phyloP scores from a whole-genome alignment of 2,113 vertebrate genomes.

The Vireo altiloquus region DNA sequence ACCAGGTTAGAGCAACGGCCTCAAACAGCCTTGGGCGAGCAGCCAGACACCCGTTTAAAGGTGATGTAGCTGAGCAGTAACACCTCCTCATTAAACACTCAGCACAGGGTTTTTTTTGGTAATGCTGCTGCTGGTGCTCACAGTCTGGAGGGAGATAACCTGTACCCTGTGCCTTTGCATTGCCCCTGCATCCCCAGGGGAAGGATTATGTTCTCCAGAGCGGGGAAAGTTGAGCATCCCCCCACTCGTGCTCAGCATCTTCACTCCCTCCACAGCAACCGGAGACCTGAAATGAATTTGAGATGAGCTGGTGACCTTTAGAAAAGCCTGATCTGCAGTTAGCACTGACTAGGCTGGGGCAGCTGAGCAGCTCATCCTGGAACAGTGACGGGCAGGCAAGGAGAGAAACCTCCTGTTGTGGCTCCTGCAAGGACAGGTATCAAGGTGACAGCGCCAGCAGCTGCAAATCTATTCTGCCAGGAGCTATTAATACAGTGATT shows the following conservation, averaged over 20 bases:
- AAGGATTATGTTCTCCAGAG: background rate
- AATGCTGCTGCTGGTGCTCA: background rate
- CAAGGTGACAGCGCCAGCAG: background rate
- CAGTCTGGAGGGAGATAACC: background rate
- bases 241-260: background rate
- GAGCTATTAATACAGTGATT: background rate
- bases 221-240: background rate
- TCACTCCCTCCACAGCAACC: background rate
- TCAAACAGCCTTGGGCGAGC: fast-evolving
- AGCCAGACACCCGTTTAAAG: background rate
- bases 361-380: background rate
- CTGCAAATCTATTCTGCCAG: background rate
- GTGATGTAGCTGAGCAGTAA: background rate
- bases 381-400: fast-evolving
- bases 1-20: background rate
- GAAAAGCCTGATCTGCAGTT: background rate
- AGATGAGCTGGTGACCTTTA: background rate
- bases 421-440: background rate
- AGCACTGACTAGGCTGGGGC: background rate
- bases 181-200: fast-evolving
- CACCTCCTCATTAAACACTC: background rate
- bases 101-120: fast-evolving
- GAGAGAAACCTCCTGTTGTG: background rate
- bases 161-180: background rate
- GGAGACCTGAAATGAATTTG: background rate